Percentiles rank a stretch among this genome's conserved stretches.
Evolutionary conservation across 2,797 vertebrate species (phyloP).

Genomic region (Hemitrygon akajei): DNA sequence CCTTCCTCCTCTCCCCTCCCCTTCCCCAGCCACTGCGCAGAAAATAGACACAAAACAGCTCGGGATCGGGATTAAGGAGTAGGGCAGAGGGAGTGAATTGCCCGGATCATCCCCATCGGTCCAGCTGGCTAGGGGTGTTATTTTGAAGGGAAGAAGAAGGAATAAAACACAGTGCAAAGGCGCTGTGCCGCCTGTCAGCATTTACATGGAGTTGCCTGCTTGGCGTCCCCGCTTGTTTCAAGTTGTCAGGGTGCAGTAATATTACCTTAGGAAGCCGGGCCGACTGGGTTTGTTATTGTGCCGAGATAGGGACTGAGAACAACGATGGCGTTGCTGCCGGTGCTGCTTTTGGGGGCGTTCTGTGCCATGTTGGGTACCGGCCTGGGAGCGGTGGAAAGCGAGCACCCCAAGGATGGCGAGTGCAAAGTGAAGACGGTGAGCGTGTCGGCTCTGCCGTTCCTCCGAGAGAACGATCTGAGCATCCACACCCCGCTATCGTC

Average conservation of each 20-base stretch:
- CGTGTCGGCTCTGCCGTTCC: conserved; percentile 91
- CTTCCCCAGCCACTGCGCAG: conserved; percentile 45
- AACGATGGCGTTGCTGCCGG: conserved; percentile 56
- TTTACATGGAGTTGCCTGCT: background rate
- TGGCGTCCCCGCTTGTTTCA: background rate
- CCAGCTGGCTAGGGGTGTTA: background rate
- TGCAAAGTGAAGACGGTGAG: conserved; percentile 97
- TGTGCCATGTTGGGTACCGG: conserved; percentile 40
- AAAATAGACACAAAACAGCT: background rate
- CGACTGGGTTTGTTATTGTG: background rate
- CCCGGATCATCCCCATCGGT: background rate
- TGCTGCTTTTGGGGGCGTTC: conserved; percentile 36
- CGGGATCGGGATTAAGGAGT: background rate
- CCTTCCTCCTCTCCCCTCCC: conserved; percentile 42
- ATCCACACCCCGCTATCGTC: conserved; percentile 97
- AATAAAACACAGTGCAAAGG: background rate
- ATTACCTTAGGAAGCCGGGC: background rate
- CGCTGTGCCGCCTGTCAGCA: background rate
- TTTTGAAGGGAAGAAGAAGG: background rate
- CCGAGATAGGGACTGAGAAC: conserved; percentile 31
- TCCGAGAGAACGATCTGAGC: conserved; percentile 94
- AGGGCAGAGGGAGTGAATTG: background rate
- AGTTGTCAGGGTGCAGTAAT: background rate
- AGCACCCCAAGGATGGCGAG: conserved; percentile 73
- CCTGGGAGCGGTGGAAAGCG: conserved; percentile 50